Percentiles rank a stretch among this genome's conserved stretches.
Evolutionary conservation across 2,888 invertebrate genomes (phyloP).

Genomic region (Gerris lacustris): DNA sequence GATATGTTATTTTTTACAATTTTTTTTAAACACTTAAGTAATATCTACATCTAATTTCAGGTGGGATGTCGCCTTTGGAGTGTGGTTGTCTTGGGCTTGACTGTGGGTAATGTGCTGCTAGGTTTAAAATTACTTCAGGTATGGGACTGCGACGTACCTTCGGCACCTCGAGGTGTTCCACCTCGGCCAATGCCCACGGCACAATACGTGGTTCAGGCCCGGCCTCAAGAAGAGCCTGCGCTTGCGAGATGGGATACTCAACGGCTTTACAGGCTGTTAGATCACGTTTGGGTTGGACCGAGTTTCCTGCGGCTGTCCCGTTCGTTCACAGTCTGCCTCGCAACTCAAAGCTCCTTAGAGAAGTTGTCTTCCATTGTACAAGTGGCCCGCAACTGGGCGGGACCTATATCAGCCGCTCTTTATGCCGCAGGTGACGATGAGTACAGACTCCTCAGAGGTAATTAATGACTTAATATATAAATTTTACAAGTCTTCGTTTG

Average conservation of each 20-base stretch:
- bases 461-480: neutral
- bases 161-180: slow-evolving; percentile 23
- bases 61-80: slow-evolving; percentile 54
- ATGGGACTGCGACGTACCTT: neutral
- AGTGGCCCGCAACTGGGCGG: slow-evolving; percentile 71
- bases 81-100: slow-evolving; percentile 52
- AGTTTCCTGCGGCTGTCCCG: slow-evolving; percentile 48
- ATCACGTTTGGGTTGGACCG: slow-evolving; percentile 44
- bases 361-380: slow-evolving; percentile 63
- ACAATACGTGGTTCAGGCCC: slow-evolving; percentile 21
- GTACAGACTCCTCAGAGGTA: slow-evolving; percentile 50
- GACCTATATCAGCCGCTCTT: slow-evolving; percentile 71
- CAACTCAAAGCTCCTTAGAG: slow-evolving; percentile 77
- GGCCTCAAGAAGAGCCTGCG: slow-evolving; percentile 22
- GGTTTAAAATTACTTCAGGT: slow-evolving; percentile 45
- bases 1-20: no score
- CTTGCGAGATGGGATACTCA: slow-evolving; percentile 54
- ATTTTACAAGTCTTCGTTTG: no score
- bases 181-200: slow-evolving; percentile 21
- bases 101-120: slow-evolving; percentile 50
- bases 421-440: slow-evolving; percentile 70
- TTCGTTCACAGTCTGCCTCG: slow-evolving; percentile 55
- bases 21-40: no score
- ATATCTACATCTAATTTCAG: slow-evolving; percentile 30
- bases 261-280: slow-evolving; percentile 53